Conservation (phyloP, 2,888 invertebrate genomes). For the Eurytoma adleriae region DNA sequence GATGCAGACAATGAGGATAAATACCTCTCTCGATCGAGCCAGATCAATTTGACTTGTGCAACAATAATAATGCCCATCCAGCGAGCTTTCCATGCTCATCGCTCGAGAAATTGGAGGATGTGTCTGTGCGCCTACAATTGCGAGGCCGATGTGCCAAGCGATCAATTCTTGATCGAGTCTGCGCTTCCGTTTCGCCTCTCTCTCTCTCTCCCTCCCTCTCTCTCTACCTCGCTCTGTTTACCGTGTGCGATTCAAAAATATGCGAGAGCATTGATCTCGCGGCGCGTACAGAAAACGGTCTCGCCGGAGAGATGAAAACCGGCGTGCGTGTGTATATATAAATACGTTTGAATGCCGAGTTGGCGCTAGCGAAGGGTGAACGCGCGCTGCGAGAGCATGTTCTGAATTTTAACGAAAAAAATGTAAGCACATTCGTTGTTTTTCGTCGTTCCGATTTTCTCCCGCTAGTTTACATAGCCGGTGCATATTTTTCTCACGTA, state of each 20-base stretch:
- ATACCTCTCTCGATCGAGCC: not conserved
- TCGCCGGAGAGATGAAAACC: not conserved
- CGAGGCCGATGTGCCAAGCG: not conserved
- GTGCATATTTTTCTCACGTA: slow-evolving; percentile 9
- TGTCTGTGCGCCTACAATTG: not conserved
- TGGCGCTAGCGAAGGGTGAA: not conserved
- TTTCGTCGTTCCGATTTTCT: not conserved
- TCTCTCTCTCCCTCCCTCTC: not conserved
- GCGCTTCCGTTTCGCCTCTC: not conserved
- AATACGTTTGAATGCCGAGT: slow-evolving; percentile 24
- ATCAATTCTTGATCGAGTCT: slow-evolving; percentile 39
- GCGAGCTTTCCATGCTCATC: not conserved
- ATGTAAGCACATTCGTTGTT: slow-evolving; percentile 5
- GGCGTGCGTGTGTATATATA: not conserved
- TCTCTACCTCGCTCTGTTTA: not conserved
- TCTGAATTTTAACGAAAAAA: slow-evolving; percentile 50
- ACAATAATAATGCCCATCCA: not conserved
- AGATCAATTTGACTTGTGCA: not conserved
- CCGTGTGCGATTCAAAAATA: slow-evolving; percentile 35
- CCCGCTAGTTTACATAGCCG: not conserved
- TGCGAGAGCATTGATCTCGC: not conserved
- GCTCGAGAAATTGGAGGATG: slow-evolving; percentile 20
- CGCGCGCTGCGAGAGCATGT: slow-evolving; percentile 19
- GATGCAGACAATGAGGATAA: not conserved
- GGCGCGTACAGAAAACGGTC: not conserved